Evolutionary conservation across 2,113 vertebrate genomes (phyloP).

Genomic region (Limnothrissa miodon): DNA sequence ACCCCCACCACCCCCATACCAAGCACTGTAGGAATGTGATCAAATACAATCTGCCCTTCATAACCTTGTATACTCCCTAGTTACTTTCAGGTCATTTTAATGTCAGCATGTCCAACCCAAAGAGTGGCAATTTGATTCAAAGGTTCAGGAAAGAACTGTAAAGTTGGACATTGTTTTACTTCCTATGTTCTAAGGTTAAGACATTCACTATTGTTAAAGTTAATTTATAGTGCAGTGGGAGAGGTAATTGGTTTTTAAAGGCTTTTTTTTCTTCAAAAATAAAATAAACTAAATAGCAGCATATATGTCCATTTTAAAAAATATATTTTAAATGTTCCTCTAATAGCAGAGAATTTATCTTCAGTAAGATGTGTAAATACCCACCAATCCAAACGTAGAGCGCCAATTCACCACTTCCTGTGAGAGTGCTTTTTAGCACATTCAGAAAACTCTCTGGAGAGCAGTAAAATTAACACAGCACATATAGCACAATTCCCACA

Average conservation of each 20-base stretch:
- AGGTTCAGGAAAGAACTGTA: background rate
- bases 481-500: background rate
- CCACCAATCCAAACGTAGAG: background rate
- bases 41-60: constrained; percentile 29
- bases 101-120: background rate
- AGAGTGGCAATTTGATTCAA: background rate
- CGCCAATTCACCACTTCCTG: background rate
- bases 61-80: background rate
- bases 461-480: background rate
- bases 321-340: background rate
- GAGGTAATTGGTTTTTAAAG: background rate
- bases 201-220: background rate
- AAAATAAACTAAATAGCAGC: background rate
- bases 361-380: background rate
- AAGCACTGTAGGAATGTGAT: constrained; percentile 24
- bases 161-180: background rate
- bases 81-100: background rate
- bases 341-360: background rate
- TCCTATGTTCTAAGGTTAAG: background rate
- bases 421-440: background rate
- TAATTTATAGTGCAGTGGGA: background rate
- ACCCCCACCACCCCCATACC: background rate
- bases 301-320: no score
- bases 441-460: constrained; percentile 16
- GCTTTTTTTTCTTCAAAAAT: background rate